Conservation (phyloP, 1,140 invertebrate genomes). For the Wasmannia auropunctata region DNA sequence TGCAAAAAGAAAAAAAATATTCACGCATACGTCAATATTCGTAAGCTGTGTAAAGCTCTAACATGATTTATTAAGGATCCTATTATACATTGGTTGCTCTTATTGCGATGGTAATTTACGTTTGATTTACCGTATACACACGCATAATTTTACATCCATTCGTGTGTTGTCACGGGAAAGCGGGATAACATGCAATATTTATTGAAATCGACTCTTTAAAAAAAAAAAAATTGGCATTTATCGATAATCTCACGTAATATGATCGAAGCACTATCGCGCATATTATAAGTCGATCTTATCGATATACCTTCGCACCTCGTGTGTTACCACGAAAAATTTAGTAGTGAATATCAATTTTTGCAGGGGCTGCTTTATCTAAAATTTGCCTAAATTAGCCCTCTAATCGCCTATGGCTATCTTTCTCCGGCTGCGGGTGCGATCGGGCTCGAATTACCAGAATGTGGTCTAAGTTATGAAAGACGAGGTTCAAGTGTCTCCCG, state of each 20-base stretch:
- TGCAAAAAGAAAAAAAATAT: constrained; percentile 12
- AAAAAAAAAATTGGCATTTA: constrained; percentile 43
- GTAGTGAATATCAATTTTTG: constrained; percentile 74
- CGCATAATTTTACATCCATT: constrained; percentile 41
- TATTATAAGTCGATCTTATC: constrained; percentile 48
- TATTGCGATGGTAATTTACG: constrained; percentile 23
- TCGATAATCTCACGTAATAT: constrained; percentile 22
- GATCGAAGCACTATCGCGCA: constrained; percentile 33
- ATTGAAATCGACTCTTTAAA: constrained; percentile 55
- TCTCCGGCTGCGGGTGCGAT: constrained; percentile 68
- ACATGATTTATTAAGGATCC: not conserved
- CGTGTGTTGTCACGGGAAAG: constrained; percentile 44
- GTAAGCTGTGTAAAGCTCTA: not conserved
- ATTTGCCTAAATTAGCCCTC: constrained; percentile 75
- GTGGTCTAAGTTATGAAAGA: constrained; percentile 61
- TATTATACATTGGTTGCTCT: constrained; percentile 36
- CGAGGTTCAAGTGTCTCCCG: constrained; percentile 60
- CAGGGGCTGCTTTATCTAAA: constrained; percentile 73
- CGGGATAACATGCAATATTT: constrained; percentile 68
- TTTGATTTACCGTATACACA: constrained; percentile 16
- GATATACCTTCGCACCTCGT: constrained; percentile 25
- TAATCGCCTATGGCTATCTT: constrained; percentile 75
- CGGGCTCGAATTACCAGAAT: constrained; percentile 65
- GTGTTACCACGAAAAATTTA: constrained; percentile 57
- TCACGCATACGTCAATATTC: not conserved